Evolutionary conservation across 2,888 invertebrate species (phyloP), one percentile per base, ranked within the genome.

Genomic region (Chorisops tibialis): DNA sequence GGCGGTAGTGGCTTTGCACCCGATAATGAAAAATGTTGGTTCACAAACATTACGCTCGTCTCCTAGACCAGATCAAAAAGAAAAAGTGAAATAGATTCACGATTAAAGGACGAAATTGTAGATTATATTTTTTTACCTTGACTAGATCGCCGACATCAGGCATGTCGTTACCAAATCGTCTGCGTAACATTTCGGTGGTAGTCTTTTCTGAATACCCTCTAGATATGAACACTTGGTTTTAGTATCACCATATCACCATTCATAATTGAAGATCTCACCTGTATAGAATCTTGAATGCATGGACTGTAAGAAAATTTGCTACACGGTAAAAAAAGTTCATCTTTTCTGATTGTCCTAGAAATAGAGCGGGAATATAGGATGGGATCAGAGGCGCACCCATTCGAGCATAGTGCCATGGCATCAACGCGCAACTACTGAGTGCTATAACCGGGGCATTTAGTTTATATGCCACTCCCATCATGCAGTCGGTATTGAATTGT

Each of bases 401-500:
- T n/a, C 85, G 78, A 35, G 77, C 76, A 59, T 81, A 81, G 56
- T 82, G 79, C 83, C 83, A 87, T 0, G 86, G 84, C 82, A 85
- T 82, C 52, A 85, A 65, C 14, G 82, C 78, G 66, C 83, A 82
- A 2, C 86, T 81, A 4, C 81, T 80, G 9, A 84, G 69, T 0
- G 78, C 79, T 1, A 88, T 80, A 1, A 84, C 81, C 0, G 88
- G 87, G 0, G 83, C 85, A 45, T 81, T 74, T 12, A 87, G 80
- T 67, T 84, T 82, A 69, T 87, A 80, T 0, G 84, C 85, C 35
- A 91, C 73, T 2, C 84, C 86, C 67, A 88, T 75, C 72, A 84
- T 84, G 71, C 90, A 89, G 70, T 90, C 87, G 51, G 83, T 82
- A 67, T 87, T 87, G 71, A 91, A 90, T 61, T 83, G 83, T 75